Conservation (phyloP, 2,113 vertebrate species). For the Phrynosoma platyrhinos region DNA sequence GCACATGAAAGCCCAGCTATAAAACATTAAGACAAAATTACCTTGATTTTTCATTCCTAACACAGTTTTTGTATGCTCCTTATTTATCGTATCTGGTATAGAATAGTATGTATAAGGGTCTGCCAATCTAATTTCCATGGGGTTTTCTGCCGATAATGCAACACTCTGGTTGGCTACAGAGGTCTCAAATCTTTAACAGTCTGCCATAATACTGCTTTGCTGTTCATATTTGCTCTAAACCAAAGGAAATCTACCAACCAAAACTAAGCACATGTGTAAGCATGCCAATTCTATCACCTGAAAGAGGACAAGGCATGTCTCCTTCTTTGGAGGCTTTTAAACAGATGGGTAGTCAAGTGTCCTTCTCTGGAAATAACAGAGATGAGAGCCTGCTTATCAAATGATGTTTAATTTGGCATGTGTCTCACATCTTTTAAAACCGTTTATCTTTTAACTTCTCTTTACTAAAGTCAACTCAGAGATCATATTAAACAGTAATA, state of each 20-base stretch:
- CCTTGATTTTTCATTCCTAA: neutral
- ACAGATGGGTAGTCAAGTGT: too few relatives aligned
- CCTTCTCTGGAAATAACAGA: neutral
- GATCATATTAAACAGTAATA: neutral
- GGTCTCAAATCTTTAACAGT: neutral
- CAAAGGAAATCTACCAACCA: neutral
- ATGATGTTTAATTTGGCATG: neutral
- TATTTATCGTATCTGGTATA: neutral
- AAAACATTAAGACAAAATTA: neutral
- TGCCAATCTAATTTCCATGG: neutral
- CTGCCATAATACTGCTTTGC: neutral
- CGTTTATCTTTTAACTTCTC: neutral
- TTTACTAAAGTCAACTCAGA: neutral
- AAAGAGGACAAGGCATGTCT: neutral
- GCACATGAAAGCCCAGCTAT: conserved; percentile 5
- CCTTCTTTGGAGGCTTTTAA: too few relatives aligned
- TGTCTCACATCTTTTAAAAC: neutral
- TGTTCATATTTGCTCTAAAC: neutral
- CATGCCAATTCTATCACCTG: neutral
- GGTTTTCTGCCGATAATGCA: neutral
- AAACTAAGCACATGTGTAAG: neutral
- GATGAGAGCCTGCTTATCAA: neutral
- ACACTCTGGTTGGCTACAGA: neutral
- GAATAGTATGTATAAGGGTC: neutral
- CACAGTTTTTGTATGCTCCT: neutral